These are phyloP conservation scores for Bothrops jararaca DNA, from an alignment of 2,113 vertebrate species.

Conservation along the genomic window DNA sequence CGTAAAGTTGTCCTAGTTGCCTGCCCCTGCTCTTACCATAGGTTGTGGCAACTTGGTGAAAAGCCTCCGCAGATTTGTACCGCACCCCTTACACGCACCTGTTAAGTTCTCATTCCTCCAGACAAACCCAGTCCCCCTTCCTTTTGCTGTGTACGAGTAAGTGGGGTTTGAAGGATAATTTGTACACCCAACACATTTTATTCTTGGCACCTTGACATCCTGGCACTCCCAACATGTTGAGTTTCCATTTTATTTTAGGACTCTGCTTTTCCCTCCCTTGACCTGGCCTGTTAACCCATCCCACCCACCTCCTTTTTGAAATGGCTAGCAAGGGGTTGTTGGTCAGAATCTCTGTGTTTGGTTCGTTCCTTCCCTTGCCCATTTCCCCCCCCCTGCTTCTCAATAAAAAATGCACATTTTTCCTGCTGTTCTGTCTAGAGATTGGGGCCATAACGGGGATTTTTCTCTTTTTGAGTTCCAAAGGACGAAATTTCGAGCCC, in stretches of 20 bases:
- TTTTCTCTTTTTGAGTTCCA: slow-evolving; percentile 53
- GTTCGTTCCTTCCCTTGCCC: slow-evolving; percentile 10
- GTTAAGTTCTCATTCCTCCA: neutral
- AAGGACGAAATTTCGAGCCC: slow-evolving; percentile 74
- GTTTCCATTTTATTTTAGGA: slow-evolving; percentile 53
- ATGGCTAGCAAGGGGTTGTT: slow-evolving; percentile 55
- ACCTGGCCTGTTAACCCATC: slow-evolving; percentile 31
- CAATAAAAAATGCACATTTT: neutral
- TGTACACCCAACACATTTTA: neutral
- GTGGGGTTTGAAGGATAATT: neutral
- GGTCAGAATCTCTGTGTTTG: slow-evolving; percentile 46
- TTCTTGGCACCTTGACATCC: neutral
- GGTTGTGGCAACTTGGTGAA: slow-evolving; percentile 14
- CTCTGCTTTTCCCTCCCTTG: slow-evolving; percentile 29
- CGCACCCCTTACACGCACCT: slow-evolving; percentile 19
- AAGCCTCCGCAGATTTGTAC: slow-evolving; percentile 54
- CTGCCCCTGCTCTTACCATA: neutral
- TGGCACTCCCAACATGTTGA: slow-evolving; percentile 38
- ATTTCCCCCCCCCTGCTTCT: too few species aligned
- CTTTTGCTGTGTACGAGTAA: neutral
- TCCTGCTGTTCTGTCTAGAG: slow-evolving; percentile 40
- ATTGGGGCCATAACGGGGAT: slow-evolving; percentile 55
- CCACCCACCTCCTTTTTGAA: slow-evolving; percentile 16
- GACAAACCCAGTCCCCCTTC: slow-evolving; percentile 33
- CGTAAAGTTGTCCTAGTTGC: neutral